Base-by-base conservation (phyloP, 2,888 invertebrate species). In the Sminthurinus aureus region DNA sequence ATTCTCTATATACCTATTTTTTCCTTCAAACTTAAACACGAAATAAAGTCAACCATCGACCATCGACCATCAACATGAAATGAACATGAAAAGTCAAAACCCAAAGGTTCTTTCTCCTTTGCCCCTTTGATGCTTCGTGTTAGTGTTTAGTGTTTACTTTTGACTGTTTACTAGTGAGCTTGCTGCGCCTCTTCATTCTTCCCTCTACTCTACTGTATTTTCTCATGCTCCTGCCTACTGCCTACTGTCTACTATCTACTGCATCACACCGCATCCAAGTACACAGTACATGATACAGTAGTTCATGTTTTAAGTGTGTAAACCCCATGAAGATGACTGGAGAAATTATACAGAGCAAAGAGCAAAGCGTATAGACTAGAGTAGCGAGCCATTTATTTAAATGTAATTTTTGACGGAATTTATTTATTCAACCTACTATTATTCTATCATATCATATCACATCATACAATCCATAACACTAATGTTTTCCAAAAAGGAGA, bases 381-480 rank as follows among this genome's bases (percentile, higher is more conserved):
- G 38, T 22, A 9, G 18, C n/a, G 76, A 76, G 76, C 76, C 76
- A 76, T 76, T 76, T 76, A 76, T 76, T 76, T 76, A 76, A 52
- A 76, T 76, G 76, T 76, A 76, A 76, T 76, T 76, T 76, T 76
- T 52, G 52, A 76, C 20, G n/a, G 76, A 76, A 76, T 58, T 58
- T 50, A 76, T 58, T 58, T 50, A 76, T 76, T 50, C 76, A 76
- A 76, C 76, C 76, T 58, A 58, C 76, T 76, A 76, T 76, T 76
- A 76, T 76, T 76, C 76, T 76, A 76, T 76, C 6, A 38, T 38
- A 38, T 38, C 38, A 38, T 38, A 38, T 38, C 38, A 38, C 6
- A 38, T 38, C 76, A 76, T 76, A 76, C 76, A 76, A 58, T 76
- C 76, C 76, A 76, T 76, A 76, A 76, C 52, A 76, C 76, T 76